Evolutionary conservation across 2,888 invertebrate species (phyloP).

Genomic region (Phrixothrix hirtus): DNA sequence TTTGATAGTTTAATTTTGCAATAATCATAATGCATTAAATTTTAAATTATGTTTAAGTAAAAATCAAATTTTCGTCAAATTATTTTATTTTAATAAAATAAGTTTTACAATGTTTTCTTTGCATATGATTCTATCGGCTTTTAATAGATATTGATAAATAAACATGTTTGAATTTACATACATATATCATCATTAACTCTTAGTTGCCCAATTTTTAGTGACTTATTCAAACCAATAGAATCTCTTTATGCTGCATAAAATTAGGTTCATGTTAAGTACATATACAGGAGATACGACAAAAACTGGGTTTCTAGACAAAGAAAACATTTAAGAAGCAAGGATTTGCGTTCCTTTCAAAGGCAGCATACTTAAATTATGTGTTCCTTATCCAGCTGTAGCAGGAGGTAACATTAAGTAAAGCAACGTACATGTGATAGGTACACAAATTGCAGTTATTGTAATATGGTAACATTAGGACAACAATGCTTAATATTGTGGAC

Average conservation of each 20-base stretch:
- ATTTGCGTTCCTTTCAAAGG: not conserved
- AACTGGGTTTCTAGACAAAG: conserved; percentile 18
- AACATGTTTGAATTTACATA: no score
- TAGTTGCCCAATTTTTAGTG: not conserved
- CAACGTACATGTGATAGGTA: conserved; percentile 17
- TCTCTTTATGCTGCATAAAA: conserved; percentile 19
- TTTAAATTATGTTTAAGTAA: not conserved
- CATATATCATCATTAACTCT: not conserved
- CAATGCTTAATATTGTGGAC: conserved; percentile 32
- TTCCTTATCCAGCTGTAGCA: conserved; percentile 21
- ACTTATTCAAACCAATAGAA: conserved; percentile 16
- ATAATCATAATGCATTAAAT: no score
- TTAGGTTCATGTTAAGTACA: conserved; percentile 18
- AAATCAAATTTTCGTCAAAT: conserved; percentile 7
- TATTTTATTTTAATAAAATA: conserved; percentile 29
- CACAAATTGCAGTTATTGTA: conserved; percentile 22
- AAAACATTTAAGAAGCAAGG: conserved; percentile 8
- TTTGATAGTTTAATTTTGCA: not conserved
- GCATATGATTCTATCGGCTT: conserved; percentile 23
- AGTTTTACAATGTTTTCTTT: conserved; percentile 30
- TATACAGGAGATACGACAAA: conserved; percentile 16
- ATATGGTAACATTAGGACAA: conserved; percentile 30
- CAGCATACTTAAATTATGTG: conserved; percentile 6
- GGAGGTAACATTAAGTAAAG: conserved; percentile 33
- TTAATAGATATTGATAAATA: no score